Evolutionary conservation across 2,888 invertebrate genomes (phyloP).

Genomic region (Iselma pallidipennis): DNA sequence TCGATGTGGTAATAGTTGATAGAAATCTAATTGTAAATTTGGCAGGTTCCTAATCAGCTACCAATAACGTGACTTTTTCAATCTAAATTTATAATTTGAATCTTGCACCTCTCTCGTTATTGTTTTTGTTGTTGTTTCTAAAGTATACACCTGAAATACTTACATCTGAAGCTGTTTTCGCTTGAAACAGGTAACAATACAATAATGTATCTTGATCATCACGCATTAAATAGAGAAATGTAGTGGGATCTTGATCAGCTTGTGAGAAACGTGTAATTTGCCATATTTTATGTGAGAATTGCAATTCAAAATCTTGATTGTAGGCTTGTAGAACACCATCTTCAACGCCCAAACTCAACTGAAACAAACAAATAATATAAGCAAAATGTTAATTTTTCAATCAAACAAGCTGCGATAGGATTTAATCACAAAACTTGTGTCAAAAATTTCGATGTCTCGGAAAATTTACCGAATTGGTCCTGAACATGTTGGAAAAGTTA

Average conservation of each 20-base stretch:
- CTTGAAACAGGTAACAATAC: slow-evolving; percentile 74
- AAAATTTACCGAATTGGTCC: slow-evolving; percentile 10
- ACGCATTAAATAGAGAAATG: slow-evolving; percentile 73
- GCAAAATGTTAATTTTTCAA: too few relatives aligned
- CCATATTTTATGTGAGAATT: slow-evolving; percentile 66
- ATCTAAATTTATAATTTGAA: neutral
- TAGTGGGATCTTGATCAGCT: slow-evolving; percentile 54
- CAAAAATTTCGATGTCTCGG: neutral
- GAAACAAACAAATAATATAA: slow-evolving; percentile 47
- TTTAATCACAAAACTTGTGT: slow-evolving; percentile 1
- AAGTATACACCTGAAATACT: slow-evolving; percentile 57
- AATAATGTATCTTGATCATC: slow-evolving; percentile 74
- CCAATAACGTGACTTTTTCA: neutral
- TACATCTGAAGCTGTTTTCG: slow-evolving; percentile 69
- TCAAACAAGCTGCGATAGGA: neutral
- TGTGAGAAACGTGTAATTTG: slow-evolving; percentile 62
- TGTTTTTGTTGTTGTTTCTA: too few relatives aligned
- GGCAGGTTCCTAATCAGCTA: neutral
- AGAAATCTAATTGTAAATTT: neutral
- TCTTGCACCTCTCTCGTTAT: neutral
- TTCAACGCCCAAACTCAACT: slow-evolving; percentile 75
- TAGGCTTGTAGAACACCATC: slow-evolving; percentile 71
- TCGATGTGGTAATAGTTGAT: neutral
- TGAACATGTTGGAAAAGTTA: slow-evolving; percentile 22
- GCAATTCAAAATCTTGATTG: slow-evolving; percentile 71